Evolutionary conservation across 2,113 vertebrate species (phyloP).

Genomic region (Empidonax alnorum): DNA sequence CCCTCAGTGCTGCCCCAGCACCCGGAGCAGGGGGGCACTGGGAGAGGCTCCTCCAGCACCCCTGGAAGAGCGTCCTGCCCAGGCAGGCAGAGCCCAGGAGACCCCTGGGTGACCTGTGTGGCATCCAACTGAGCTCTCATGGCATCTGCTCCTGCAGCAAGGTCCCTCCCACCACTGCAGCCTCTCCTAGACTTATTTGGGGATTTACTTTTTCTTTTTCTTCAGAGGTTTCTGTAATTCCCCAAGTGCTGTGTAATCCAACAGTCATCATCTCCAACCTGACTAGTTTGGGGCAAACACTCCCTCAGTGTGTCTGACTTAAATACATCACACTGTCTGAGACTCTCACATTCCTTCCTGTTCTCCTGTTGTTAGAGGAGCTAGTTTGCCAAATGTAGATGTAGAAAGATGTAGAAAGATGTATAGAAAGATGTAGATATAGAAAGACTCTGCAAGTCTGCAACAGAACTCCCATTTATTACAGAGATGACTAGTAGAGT

Average conservation of each 20-base stretch:
- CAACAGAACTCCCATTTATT: neutral
- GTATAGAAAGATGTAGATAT: too few relatives aligned
- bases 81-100: rapidly evolving
- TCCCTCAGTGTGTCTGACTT: neutral
- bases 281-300: neutral
- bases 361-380: neutral
- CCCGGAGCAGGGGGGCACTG: rapidly evolving
- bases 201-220: neutral
- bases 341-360: neutral
- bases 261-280: neutral
- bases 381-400: neutral
- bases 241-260: neutral
- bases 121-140: neutral
- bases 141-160: neutral
- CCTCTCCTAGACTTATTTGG: neutral
- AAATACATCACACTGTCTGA: neutral
- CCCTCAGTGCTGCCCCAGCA: neutral
- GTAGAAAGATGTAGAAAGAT: too few relatives aligned
- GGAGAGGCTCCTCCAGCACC: neutral
- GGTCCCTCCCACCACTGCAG: neutral
- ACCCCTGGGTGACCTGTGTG: rapidly evolving
- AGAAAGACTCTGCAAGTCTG: neutral
- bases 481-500: neutral
- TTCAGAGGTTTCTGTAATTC: neutral
- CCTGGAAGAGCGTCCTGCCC: rapidly evolving